Conservation (phyloP, 1,140 invertebrate genomes). For the Drepana arcuata region DNA sequence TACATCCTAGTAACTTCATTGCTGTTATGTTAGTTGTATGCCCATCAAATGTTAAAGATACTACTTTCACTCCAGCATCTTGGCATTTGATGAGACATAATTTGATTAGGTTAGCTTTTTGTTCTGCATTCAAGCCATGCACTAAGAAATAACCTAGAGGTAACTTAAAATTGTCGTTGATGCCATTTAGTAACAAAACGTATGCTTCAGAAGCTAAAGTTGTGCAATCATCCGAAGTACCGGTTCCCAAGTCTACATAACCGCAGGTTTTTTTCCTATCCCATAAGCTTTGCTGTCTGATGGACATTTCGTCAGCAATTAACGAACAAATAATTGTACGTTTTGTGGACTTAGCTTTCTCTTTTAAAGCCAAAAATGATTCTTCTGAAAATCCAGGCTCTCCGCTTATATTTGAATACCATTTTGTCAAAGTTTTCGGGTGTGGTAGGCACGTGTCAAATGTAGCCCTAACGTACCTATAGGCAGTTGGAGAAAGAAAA, state of each 20-base stretch:
- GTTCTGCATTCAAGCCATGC: slow-evolving; percentile 9
- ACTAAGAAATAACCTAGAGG: neutral
- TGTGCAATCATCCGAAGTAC: neutral
- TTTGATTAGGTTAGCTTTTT: slow-evolving; percentile 18
- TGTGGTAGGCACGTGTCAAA: slow-evolving; percentile 28
- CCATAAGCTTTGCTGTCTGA: neutral
- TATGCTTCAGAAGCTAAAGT: neutral
- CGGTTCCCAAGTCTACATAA: neutral
- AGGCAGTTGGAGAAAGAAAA: slow-evolving; percentile 29
- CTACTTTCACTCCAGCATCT: slow-evolving; percentile 19
- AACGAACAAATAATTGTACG: neutral
- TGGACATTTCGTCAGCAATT: neutral
- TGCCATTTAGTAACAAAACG: neutral
- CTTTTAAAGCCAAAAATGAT: slow-evolving; percentile 19
- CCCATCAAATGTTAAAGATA: slow-evolving; percentile 21
- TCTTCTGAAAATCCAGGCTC: slow-evolving; percentile 31
- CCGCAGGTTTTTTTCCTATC: neutral
- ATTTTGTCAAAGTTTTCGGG: slow-evolving; percentile 26
- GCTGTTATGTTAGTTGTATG: slow-evolving; percentile 14
- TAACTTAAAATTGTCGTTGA: neutral
- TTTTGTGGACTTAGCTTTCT: slow-evolving; percentile 15
- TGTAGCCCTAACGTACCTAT: slow-evolving; percentile 14
- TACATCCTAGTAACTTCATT: slow-evolving; percentile 16
- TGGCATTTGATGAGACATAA: slow-evolving; percentile 19
- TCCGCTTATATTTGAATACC: slow-evolving; percentile 29